A percentile compares a stretch with the other conserved stretches of the same genome.
phyloP scores from a whole-genome alignment of 1,140 invertebrate genomes.

The Lucilia sericata region DNA sequence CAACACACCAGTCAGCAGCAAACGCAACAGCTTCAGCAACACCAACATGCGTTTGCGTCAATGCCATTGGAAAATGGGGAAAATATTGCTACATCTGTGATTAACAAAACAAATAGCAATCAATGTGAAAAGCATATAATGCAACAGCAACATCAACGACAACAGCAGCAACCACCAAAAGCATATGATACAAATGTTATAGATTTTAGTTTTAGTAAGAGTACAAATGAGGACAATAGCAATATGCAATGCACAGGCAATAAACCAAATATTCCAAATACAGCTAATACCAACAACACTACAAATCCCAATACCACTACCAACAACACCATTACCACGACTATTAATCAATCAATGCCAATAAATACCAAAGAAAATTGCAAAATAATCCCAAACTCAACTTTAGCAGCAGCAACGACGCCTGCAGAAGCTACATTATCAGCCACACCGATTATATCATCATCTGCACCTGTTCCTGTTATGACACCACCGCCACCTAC shows the following conservation, averaged over 20 bases:
- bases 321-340: neutral
- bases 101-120: constrained; percentile 44
- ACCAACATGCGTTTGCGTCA: constrained; percentile 28
- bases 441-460: constrained; percentile 5
- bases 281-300: constrained; percentile 24
- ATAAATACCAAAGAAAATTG: constrained; percentile 53
- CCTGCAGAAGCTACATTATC: constrained; percentile 21
- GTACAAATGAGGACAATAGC: neutral
- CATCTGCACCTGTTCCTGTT: neutral
- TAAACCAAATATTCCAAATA: constrained; percentile 26
- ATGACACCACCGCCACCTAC: neutral
- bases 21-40: constrained; percentile 46
- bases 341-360: constrained; percentile 51
- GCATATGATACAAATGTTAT: constrained; percentile 37
- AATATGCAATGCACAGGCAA: constrained; percentile 3
- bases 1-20: constrained; percentile 42
- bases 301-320: constrained; percentile 5
- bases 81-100: constrained; percentile 4
- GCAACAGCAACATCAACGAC: constrained; percentile 46
- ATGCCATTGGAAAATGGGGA: neutral
- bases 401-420: neutral
- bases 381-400: constrained; percentile 19
- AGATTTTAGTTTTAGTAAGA: constrained; percentile 13
- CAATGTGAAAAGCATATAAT: neutral
- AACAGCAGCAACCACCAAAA: constrained; percentile 48